Evolutionary conservation across 1,140 invertebrate genomes (phyloP).

Genomic region (Zaprionus camerounensis): DNA sequence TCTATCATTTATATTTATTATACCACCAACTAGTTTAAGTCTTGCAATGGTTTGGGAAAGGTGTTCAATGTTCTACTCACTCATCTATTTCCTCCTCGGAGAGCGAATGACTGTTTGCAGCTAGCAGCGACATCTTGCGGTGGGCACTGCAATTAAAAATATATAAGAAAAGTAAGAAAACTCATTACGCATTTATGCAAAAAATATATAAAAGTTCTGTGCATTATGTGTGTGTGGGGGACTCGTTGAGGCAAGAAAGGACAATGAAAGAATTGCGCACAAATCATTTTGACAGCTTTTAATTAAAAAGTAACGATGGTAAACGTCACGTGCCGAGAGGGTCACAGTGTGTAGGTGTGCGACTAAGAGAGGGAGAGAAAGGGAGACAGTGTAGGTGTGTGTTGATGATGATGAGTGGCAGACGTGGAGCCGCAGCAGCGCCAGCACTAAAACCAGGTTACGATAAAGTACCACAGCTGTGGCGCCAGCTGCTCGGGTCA

Average conservation of each 20-base stretch:
- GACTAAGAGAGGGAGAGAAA: not conserved
- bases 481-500: constrained; percentile 10
- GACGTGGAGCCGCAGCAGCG: not conserved
- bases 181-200: not conserved
- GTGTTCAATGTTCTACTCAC: constrained; percentile 81
- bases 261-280: constrained; percentile 38
- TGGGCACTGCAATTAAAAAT: constrained; percentile 45
- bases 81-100: constrained; percentile 86
- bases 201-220: constrained; percentile 4
- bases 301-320: constrained; percentile 69
- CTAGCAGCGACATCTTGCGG: constrained; percentile 73
- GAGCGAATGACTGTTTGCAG: constrained; percentile 80
- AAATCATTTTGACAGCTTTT: constrained; percentile 75
- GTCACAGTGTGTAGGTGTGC: constrained; percentile 25
- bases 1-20: not conserved
- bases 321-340: constrained; percentile 55
- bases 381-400: constrained; percentile 17
- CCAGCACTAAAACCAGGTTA: not conserved
- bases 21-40: constrained; percentile 2
- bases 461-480: constrained; percentile 17
- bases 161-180: not conserved
- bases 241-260: constrained; percentile 4
- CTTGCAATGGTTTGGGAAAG: constrained; percentile 29
- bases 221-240: constrained; percentile 7
- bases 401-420: constrained; percentile 30